Percentiles rank a stretch among this genome's conserved stretches.
Conservation (phyloP, 1,140 invertebrate species). For the Listronotus oregonensis region DNA sequence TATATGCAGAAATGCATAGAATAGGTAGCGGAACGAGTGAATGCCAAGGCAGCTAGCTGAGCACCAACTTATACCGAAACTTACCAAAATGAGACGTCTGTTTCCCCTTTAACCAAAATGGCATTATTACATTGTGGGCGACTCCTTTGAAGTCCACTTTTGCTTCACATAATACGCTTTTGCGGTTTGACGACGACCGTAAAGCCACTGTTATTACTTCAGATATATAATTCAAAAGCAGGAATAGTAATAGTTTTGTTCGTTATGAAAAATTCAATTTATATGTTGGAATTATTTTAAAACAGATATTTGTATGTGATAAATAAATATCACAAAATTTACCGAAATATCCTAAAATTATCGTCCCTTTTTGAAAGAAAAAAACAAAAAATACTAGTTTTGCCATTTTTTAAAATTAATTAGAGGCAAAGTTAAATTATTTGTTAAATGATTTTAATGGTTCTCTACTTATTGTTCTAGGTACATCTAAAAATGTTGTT, state of each 20-base stretch:
- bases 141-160: constrained; percentile 28
- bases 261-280: neutral
- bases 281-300: too few relatives aligned
- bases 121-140: constrained; percentile 19
- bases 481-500: too few relatives aligned
- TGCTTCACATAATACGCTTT: constrained; percentile 24
- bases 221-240: constrained; percentile 28
- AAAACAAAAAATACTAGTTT: too few relatives aligned
- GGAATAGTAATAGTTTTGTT: constrained; percentile 20
- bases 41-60: neutral
- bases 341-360: too few relatives aligned
- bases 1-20: neutral
- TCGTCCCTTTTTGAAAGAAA: too few relatives aligned
- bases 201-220: constrained; percentile 16
- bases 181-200: constrained; percentile 22
- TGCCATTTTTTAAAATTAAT: too few relatives aligned
- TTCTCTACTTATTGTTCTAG: too few relatives aligned
- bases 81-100: constrained; percentile 10
- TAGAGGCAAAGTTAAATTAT: too few relatives aligned
- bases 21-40: constrained; percentile 1
- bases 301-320: too few relatives aligned
- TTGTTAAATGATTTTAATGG: too few relatives aligned
- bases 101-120: constrained; percentile 19
- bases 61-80: constrained; percentile 2
- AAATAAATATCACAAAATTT: too few relatives aligned